These are phyloP conservation scores for Drosophila subsilvestris DNA, from an alignment of 2,888 invertebrate genomes.

Conservation along the genomic window DNA sequence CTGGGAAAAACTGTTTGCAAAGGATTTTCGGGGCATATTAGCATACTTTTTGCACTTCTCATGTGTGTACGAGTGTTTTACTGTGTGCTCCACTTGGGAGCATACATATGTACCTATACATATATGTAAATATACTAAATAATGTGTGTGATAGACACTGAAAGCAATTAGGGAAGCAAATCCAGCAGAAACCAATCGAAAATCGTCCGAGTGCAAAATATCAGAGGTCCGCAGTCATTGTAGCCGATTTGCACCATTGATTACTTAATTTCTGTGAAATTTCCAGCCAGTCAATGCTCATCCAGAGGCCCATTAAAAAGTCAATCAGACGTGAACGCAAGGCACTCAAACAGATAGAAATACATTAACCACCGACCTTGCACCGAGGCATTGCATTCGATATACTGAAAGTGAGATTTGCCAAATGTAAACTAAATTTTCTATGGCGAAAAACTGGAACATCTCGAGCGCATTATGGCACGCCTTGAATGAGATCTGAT, in stretches of 20 bases:
- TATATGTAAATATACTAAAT: slow-evolving; percentile 23
- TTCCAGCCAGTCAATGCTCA: slow-evolving; percentile 25
- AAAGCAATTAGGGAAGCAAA: slow-evolving; percentile 26
- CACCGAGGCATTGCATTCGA: slow-evolving; percentile 31
- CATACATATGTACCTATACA: not conserved
- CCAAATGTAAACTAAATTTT: slow-evolving; percentile 2
- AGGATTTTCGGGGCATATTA: slow-evolving; percentile 51
- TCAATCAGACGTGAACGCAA: slow-evolving; percentile 56
- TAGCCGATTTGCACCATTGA: slow-evolving; percentile 26
- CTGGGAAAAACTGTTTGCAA: slow-evolving; percentile 41
- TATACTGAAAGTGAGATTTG: slow-evolving; percentile 37
- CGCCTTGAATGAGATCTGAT: slow-evolving; percentile 10
- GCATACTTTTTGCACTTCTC: slow-evolving; percentile 16
- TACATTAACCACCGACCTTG: slow-evolving; percentile 41
- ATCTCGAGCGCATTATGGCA: slow-evolving; percentile 27
- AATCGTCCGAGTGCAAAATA: not conserved
- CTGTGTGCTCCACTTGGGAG: not conserved
- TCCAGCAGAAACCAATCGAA: not conserved
- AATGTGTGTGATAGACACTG: slow-evolving; percentile 11
- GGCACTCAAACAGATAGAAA: slow-evolving; percentile 13
- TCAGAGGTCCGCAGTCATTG: slow-evolving; percentile 20
- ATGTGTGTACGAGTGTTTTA: not conserved
- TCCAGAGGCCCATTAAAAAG: slow-evolving; percentile 60
- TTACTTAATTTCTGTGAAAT: slow-evolving; percentile 46
- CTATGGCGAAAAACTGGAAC: slow-evolving; percentile 17